Evolutionary conservation across 2,888 invertebrate species (phyloP), one percentile per base, ranked within the genome.

Genomic region (Acleris literana): DNA sequence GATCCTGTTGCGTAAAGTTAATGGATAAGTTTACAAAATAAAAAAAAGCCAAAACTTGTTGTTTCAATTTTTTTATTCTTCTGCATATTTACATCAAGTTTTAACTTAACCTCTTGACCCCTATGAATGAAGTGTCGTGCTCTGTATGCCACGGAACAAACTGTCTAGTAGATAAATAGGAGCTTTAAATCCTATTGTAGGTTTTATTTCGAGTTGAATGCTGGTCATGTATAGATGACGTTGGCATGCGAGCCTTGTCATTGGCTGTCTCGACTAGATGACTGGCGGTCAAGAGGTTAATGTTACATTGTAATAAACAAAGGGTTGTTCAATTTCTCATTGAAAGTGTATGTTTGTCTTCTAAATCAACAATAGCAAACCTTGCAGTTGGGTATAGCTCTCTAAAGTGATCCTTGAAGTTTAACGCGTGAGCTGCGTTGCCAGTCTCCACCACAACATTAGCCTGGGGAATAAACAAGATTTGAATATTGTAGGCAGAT

Each of bases 1-100:
- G 98, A 98, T 84, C 95, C 95, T 70, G 95, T 94, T 81, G 95
- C 95, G 79, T 96, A 96, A 94, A 68, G 75, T 86, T 82, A 39
- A 89, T 87, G 84, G 75, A 82, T 90, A 89, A 90, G 87, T 82
- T 83, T 71, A 84, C 87, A 88, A 87, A 87, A 87, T 82, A 82
- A 85, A 84, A 82, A 82, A 85, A 87, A 85, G 70, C 39, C 70
- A 70, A 71, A 72, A 51, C 48, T 64, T 64, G 43, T 74, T 70
- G 74, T 71, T 67, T 71, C 70, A 68, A 55, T 69, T 70, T 70
- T 25, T 56, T 55, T 69, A 57, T 49, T 22, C 16, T 46, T 17
- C 1, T 13, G 13, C 13, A 39, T 39, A 13, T 39, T 39, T 39
- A 39, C 13, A 33, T 39, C 9, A 39, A 13, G 13, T 39, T 39